Evolutionary conservation across 2,888 invertebrate species (phyloP).

Genomic region (Lepetodrilus schrolli): DNA sequence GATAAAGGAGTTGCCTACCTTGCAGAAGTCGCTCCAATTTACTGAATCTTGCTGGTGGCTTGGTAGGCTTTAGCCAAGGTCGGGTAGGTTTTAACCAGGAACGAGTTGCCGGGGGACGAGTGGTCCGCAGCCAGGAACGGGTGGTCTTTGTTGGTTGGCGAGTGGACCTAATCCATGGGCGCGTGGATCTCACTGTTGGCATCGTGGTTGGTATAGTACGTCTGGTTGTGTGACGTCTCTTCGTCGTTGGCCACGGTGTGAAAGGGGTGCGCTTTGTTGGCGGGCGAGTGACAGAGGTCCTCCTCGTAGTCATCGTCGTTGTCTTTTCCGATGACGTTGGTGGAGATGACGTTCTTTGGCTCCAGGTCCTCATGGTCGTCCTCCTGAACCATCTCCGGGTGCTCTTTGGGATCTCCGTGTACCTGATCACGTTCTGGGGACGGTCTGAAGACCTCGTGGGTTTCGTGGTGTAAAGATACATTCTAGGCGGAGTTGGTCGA

Average conservation of each 20-base stretch:
- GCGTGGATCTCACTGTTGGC: neutral
- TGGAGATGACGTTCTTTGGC: neutral
- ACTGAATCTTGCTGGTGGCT: neutral
- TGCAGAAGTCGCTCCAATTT: neutral
- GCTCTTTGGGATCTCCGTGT: neutral
- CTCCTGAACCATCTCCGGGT: neutral
- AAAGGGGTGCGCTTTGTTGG: conserved; percentile 9
- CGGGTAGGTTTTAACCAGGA: too few species aligned
- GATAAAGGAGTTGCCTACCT: neutral
- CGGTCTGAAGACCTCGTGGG: neutral
- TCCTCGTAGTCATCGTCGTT: neutral
- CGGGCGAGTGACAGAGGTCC: neutral
- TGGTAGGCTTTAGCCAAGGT: too few species aligned
- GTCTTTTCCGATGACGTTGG: neutral
- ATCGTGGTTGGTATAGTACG: neutral
- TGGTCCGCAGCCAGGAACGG: too few species aligned
- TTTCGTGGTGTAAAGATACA: neutral
- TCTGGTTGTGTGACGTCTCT: neutral
- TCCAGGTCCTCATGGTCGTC: neutral
- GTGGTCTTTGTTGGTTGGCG: too few species aligned
- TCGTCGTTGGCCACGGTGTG: neutral
- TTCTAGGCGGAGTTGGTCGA: neutral
- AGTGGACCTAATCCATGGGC: neutral
- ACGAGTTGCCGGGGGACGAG: too few species aligned
- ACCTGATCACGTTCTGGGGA: neutral